phyloP scores from a whole-genome alignment of 37 sponge, comb jelly and placozoan species.

The Haliclona indistincta region DNA sequence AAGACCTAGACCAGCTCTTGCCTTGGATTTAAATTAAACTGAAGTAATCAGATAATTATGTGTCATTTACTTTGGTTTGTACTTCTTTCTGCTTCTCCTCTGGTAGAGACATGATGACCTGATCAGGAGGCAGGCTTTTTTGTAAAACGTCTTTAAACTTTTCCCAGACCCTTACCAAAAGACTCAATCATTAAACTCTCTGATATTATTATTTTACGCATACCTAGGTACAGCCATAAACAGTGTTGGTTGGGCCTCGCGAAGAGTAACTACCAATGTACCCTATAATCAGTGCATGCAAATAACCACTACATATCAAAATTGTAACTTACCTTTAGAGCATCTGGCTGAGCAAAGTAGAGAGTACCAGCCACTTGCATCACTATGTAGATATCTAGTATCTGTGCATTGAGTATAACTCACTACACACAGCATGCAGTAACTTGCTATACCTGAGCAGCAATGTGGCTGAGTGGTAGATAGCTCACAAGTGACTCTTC shows the following conservation, averaged over 20 bases:
- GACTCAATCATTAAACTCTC: background rate
- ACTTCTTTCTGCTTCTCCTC: constrained; percentile 9
- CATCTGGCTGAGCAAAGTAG: constrained; percentile 89
- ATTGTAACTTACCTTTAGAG: constrained; percentile 61
- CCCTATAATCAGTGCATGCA: constrained; percentile 27
- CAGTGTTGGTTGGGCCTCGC: constrained; percentile 73
- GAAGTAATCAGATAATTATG: background rate
- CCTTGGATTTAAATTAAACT: constrained; percentile 3
- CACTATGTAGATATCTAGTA: constrained; percentile 59
- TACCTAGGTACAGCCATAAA: constrained; percentile 89
- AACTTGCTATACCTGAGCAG: constrained; percentile 54
- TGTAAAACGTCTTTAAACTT: constrained; percentile 53
- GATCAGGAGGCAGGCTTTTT: background rate
- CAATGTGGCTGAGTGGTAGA: constrained; percentile 77
- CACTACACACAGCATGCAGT: no score
- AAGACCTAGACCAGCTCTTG: constrained; percentile 38
- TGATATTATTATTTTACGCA: background rate
- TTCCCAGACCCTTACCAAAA: constrained; percentile 52
- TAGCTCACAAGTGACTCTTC: constrained; percentile 44
- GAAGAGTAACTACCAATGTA: constrained; percentile 32
- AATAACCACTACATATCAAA: background rate
- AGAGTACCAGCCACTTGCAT: constrained; percentile 29
- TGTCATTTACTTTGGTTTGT: background rate
- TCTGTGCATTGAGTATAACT: no score
- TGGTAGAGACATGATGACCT: background rate